Evolutionary conservation across 1,140 invertebrate species (phyloP).

Genomic region (Sitobion miscanthi): DNA sequence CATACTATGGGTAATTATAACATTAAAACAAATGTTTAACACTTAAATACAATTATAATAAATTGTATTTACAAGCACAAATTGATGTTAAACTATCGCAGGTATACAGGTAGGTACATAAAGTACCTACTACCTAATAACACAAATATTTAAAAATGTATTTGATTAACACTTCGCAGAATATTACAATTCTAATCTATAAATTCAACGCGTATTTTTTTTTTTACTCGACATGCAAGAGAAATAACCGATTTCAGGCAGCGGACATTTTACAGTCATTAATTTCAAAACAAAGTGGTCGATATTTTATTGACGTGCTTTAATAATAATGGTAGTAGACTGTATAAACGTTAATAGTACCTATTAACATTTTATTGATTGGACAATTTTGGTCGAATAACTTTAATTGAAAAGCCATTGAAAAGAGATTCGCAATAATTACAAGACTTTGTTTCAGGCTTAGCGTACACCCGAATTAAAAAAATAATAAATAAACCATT

Average conservation of each 20-base stretch:
- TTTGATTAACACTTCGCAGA: not conserved
- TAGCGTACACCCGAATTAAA: not conserved
- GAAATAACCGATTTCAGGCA: not conserved
- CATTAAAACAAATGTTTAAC: not conserved
- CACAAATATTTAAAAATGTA: not conserved
- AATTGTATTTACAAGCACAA: not conserved
- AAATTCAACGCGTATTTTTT: not conserved
- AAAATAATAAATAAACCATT: not conserved
- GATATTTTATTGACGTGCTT: not conserved
- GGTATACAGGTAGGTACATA: not conserved
- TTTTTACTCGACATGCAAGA: not conserved
- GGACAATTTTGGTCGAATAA: not conserved
- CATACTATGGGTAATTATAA: not conserved
- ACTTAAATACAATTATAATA: not conserved
- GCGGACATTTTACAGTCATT: slow-evolving; percentile 1
- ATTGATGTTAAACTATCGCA: not conserved
- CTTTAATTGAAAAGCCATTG: not conserved
- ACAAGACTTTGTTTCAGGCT: not conserved
- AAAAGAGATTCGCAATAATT: not conserved
- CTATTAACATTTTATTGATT: not conserved
- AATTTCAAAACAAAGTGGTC: slow-evolving; percentile 2
- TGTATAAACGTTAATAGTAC: not conserved
- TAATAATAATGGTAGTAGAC: not conserved
- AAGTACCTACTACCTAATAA: not conserved
- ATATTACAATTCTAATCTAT: not conserved